Evolutionary conservation across 1,140 invertebrate genomes (phyloP), one percentile per base, ranked within the genome.

Genomic region (Eurosta solidaginis): DNA sequence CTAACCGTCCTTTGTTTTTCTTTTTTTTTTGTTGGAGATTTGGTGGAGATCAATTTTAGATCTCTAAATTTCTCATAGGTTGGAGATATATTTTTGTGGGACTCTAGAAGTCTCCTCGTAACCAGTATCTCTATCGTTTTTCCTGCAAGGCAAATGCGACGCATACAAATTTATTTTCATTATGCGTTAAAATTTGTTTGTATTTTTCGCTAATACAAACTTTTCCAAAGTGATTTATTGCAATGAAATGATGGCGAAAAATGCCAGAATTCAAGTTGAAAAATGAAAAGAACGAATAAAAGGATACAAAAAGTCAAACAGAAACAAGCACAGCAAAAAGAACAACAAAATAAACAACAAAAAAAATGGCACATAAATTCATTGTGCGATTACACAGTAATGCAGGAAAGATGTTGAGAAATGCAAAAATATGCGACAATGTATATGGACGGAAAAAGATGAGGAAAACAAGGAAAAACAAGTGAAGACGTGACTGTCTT

Each of bases 221-320:
- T 22, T 40, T 42, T 68, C n/a, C 33, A 40, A 68, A 68, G 59
- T 68, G 29, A 68, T 68, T 68, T 68, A 68, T 68, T 42, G 59
- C 59, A 12, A 40, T 68, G 33, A 68, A 68, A 40, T 68, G 33
- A 10, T 40, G 20, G 59, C n/a, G 59, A 40, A 68, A 42, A 42
- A 40, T 40, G n/a, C 22, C 59, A 68, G 36, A 42, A 68, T 42
- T 6, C 40, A 1, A 68, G 17, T 9, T 63, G 52, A 33, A 33
- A 14, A 59, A 59, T 33, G 36, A 14, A 4, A 27, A n/a, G n/a
- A n/a, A n/a, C n/a, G n/a, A n/a, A n/a, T n/a, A n/a, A n/a, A n/a
- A 63, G n/a, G 20, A 22, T 5, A 68, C 17, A 42, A 3, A 20
- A 33, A 47, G 45, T 47, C 3, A 47, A 47, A 47, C 45, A 47